Percentiles rank a stretch among this genome's conserved stretches.
Conservation (phyloP, 2,888 invertebrate genomes). For the Sphaerophoria rueppellii region DNA sequence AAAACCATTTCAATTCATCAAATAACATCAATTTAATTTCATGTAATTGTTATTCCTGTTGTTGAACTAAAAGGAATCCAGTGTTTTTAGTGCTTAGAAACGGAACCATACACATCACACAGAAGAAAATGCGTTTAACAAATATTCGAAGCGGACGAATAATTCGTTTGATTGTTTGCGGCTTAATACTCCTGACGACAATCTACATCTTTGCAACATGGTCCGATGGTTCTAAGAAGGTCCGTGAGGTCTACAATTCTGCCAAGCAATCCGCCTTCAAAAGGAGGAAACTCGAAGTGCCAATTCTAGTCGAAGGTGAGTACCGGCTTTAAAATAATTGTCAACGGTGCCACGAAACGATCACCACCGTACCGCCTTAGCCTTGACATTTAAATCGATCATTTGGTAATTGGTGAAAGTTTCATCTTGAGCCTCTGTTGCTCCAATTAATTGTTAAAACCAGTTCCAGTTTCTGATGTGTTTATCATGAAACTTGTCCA, state of each 20-base stretch:
- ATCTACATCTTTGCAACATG: slow-evolving; percentile 86
- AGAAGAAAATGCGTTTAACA: slow-evolving; percentile 84
- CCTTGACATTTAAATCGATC: slow-evolving; percentile 39
- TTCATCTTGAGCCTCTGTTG: too few relatives aligned
- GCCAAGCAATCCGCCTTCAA: slow-evolving; percentile 43
- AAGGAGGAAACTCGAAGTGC: slow-evolving; percentile 76
- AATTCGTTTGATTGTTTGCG: slow-evolving; percentile 83
- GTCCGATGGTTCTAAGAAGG: slow-evolving; percentile 83
- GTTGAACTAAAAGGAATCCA: slow-evolving; percentile 14
- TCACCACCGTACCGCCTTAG: slow-evolving; percentile 47
- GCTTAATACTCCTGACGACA: slow-evolving; percentile 84
- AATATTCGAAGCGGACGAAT: slow-evolving; percentile 85
- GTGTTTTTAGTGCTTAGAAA: background rate
- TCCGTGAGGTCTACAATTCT: slow-evolving; percentile 78
- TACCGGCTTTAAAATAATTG: slow-evolving; percentile 15
- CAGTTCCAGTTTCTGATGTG: too few relatives aligned
- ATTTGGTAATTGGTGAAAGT: too few relatives aligned
- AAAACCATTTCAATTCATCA: background rate
- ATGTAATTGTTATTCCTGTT: background rate
- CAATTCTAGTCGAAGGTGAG: slow-evolving; percentile 80
- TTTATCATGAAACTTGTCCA: too few relatives aligned
- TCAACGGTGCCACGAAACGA: background rate
- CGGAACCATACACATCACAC: background rate
- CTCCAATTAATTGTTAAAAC: too few relatives aligned
- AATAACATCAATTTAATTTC: background rate